Conservation (phyloP, 2,113 vertebrate genomes). For the Nanorana parkeri region DNA sequence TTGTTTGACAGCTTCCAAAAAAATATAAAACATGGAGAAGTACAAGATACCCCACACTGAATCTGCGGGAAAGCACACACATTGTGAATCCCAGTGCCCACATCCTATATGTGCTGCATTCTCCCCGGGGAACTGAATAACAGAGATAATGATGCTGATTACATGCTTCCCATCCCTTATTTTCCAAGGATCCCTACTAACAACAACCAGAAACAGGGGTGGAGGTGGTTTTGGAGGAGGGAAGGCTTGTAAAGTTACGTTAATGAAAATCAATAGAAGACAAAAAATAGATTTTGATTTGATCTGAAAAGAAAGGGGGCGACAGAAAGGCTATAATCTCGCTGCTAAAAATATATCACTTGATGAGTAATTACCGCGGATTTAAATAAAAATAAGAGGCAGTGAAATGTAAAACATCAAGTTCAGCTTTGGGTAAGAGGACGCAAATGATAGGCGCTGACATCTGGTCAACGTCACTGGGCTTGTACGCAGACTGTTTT, state of each 20-base stretch:
- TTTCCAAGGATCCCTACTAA: background rate
- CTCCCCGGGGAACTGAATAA: background rate
- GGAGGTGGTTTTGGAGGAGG: too few relatives aligned
- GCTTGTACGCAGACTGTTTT: background rate
- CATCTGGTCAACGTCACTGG: conserved; percentile 19
- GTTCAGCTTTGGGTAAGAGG: conserved; percentile 14
- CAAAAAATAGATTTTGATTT: conserved; percentile 15
- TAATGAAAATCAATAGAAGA: conserved; percentile 8
- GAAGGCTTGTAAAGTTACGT: background rate
- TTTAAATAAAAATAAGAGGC: conserved; percentile 28
- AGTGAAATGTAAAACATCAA: conserved; percentile 31
- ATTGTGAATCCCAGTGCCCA: background rate
- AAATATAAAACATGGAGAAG: background rate
- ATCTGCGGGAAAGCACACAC: background rate
- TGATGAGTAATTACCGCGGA: conserved; percentile 25
- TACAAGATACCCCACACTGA: conserved; percentile 11
- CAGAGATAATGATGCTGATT: conserved; percentile 30
- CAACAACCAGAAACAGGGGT: background rate
- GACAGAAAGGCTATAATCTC: conserved; percentile 27
- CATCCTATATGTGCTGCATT: background rate
- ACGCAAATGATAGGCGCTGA: conserved; percentile 1
- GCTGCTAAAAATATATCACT: conserved; percentile 21
- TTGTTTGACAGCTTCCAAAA: conserved; percentile 16
- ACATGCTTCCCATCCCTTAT: conserved; percentile 6
- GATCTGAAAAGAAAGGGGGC: conserved; percentile 29